A percentile compares a stretch with the other conserved stretches of the same genome.
phyloP scores from a whole-genome alignment of 2,113 vertebrate genomes.

The Recurvirostra avosetta region DNA sequence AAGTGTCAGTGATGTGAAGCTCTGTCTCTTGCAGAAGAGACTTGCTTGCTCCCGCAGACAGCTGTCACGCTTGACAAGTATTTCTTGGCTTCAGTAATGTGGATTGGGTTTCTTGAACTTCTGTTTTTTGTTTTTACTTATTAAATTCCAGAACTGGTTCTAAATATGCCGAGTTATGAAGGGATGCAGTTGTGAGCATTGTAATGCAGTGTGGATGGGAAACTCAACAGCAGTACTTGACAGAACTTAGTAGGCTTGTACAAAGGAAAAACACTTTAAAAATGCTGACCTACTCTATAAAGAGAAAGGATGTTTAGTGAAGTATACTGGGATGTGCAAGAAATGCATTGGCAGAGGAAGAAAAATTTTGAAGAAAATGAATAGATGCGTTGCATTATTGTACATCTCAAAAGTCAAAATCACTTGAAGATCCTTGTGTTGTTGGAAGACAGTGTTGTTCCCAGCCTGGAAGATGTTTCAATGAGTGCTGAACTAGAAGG shows the following conservation, averaged over 20 bases:
- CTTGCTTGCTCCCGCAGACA: background rate
- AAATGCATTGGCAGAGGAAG: background rate
- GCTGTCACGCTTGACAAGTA: background rate
- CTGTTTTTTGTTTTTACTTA: background rate
- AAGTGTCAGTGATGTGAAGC: background rate
- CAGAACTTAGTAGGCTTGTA: background rate
- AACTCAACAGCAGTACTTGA: fast-evolving
- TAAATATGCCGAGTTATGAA: background rate
- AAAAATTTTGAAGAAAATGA: background rate
- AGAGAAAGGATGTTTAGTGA: background rate
- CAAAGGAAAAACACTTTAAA: background rate
- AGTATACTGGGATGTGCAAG: background rate
- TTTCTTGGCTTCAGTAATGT: background rate
- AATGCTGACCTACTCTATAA: background rate
- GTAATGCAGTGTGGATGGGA: background rate
- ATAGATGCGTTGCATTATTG: background rate
- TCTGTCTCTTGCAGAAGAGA: background rate
- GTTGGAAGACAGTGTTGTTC: background rate
- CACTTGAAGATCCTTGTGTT: no score
- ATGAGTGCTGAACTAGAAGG: no score
- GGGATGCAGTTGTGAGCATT: background rate
- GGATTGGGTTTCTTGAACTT: background rate
- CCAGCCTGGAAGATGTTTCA: background rate
- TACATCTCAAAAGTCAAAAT: background rate
- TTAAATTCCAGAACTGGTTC: background rate